A percentile compares a stretch with the other conserved stretches of the same genome.
Conservation (phyloP, 2,888 invertebrate species). For the Ptilodon capucinus region DNA sequence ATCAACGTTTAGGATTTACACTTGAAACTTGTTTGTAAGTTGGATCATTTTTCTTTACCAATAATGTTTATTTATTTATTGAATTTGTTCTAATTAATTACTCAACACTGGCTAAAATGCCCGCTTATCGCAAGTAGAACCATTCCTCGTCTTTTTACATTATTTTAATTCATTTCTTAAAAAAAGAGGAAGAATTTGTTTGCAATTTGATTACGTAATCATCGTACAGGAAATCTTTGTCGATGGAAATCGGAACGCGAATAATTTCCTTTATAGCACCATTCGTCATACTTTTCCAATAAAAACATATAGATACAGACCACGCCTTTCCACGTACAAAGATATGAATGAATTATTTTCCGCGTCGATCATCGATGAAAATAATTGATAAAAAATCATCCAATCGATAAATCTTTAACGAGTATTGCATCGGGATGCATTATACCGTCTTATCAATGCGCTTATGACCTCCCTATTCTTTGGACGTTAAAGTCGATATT, state of each 20-base stretch:
- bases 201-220: no score
- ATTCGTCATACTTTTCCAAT: neutral
- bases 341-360: constrained; percentile 14
- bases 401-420: constrained; percentile 17
- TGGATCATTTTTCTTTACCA: no score
- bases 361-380: constrained; percentile 16
- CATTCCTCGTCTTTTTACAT: no score
- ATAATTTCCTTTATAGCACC: neutral
- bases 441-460: constrained; percentile 7
- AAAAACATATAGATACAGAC: neutral
- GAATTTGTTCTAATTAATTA: no score
- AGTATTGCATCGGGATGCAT: constrained; percentile 14
- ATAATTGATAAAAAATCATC: constrained; percentile 11
- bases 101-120: no score
- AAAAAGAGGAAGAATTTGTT: no score
- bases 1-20: no score
- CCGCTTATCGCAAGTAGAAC: no score
- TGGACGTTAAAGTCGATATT: constrained; percentile 13
- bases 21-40: no score
- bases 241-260: neutral
- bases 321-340: neutral
- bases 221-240: neutral
- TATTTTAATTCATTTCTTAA: no score
- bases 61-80: no score
- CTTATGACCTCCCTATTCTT: neutral